Base-by-base conservation (phyloP, 2,888 invertebrate genomes). In the Cactoblastis cactorum region DNA sequence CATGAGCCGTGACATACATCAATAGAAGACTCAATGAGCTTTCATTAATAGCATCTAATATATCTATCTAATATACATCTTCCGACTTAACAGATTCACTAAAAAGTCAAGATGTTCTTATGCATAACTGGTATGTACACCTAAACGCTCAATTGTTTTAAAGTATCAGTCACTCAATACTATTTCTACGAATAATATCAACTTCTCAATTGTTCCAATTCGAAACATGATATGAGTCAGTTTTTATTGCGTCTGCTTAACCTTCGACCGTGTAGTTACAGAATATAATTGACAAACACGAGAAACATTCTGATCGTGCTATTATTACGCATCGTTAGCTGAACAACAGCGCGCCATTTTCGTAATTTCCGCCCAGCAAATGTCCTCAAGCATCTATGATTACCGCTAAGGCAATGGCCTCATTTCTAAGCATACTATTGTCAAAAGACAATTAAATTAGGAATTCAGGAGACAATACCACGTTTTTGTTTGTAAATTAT, bases 1-100 rank as follows among this genome's bases (percentile, higher is more conserved):
- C 85, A 72, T 88, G 88, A 83, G 72, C 85, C 85, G 72, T 88
- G 88, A 86, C 87, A 88, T 71, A 86, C 75, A 83, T 83, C 74
- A 64, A 63, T 53, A 45, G 53, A 71, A 65, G 63, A 69, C 65
- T 69, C 59, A 67, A 71, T 66, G 61, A 66, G 74, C 69, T 74
- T 65, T 69, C 65, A 4, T 3, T 19, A 22, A 19, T 39, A 1
- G 22, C 22, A 2, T 34, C 33, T 1, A 34, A 34, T 34, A 12
- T 34, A 4, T 12, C 33, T 22, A 6, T 22, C 22, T 22, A 22
- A 3, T 22, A 22, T 3, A 22, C 6, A 22, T 22, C 6, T n/a
- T n/a, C n/a, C n/a, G n/a, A n/a, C n/a, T n/a, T n/a, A n/a, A n/a
- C n/a, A n/a, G n/a, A n/a, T n/a, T n/a, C n/a, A n/a, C n/a, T n/a